phyloP scores from a whole-genome alignment of 1,140 invertebrate species.

The Drosophila setifemur region DNA sequence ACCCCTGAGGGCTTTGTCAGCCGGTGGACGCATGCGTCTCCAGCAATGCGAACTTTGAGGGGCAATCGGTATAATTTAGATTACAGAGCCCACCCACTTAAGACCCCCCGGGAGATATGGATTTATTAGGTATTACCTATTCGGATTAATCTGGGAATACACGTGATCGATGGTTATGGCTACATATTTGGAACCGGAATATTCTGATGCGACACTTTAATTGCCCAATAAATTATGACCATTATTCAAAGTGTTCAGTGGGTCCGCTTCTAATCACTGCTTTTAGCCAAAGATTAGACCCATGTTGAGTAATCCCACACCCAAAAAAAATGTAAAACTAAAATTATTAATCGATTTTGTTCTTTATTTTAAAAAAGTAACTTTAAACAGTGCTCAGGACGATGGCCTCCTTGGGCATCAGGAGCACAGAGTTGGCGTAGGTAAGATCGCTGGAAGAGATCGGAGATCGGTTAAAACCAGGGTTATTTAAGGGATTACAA shows the following conservation, averaged over 20 bases:
- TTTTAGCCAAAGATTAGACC: slow-evolving; percentile 12
- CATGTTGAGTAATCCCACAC: not conserved
- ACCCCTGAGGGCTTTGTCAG: slow-evolving; percentile 5
- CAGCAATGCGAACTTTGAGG: slow-evolving; percentile 12
- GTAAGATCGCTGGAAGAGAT: slow-evolving; percentile 49
- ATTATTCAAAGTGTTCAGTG: not conserved
- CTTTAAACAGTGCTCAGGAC: slow-evolving; percentile 62
- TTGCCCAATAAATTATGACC: slow-evolving; percentile 4
- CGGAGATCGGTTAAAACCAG: not conserved
- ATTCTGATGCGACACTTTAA: not conserved
- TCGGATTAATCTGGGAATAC: slow-evolving; percentile 4
- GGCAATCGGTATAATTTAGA: slow-evolving; percentile 17
- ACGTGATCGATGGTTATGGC: not conserved
- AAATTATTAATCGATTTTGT: not conserved
- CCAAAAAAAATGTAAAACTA: not conserved
- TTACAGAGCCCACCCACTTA: slow-evolving; percentile 22
- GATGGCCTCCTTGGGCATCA: slow-evolving; percentile 76
- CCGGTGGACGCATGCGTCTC: slow-evolving; percentile 16
- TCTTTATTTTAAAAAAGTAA: not conserved
- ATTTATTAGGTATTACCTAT: slow-evolving; percentile 3
- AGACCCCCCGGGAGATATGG: slow-evolving; percentile 1
- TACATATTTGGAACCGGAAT: slow-evolving; percentile 2
- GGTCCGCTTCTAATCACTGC: slow-evolving; percentile 16
- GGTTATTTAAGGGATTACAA: no score
- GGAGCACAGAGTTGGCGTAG: slow-evolving; percentile 53